A percentile compares a stretch with the other conserved stretches of the same genome.
These are phyloP conservation scores for Cotesia vestalis DNA, from an alignment of 1,140 invertebrate genomes.

Conservation along the genomic window DNA sequence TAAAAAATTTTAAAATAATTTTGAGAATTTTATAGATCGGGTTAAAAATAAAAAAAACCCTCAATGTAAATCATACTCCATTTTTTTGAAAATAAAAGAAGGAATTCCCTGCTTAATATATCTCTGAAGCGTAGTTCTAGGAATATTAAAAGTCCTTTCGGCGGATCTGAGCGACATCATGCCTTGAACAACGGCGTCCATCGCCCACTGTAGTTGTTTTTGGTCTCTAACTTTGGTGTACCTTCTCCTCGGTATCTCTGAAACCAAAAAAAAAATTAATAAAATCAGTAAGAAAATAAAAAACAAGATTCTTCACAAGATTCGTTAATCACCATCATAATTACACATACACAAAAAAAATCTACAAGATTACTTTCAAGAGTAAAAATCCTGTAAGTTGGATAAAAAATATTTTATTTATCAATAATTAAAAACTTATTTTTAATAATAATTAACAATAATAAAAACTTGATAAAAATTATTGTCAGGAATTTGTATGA, in stretches of 20 bases:
- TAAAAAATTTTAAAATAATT: no score
- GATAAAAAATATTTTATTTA: no score
- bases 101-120: slow-evolving; percentile 50
- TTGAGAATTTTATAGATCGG: no score
- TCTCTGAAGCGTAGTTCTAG: slow-evolving; percentile 55
- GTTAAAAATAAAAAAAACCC: no score
- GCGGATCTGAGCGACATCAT: slow-evolving; percentile 56
- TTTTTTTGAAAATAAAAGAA: background rate
- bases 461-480: background rate
- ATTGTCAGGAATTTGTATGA: slow-evolving; percentile 42
- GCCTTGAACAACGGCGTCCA: slow-evolving; percentile 53
- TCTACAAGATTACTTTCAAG: no score
- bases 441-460: background rate
- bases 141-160: slow-evolving; percentile 48
- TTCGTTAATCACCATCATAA: no score
- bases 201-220: slow-evolving; percentile 36
- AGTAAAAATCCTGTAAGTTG: no score
- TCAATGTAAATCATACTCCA: background rate
- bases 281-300: no score
- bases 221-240: slow-evolving; percentile 24
- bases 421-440: background rate
- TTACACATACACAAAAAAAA: no score
- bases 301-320: no score
- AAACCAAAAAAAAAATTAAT: slow-evolving; percentile 2
- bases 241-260: slow-evolving; percentile 3